Evolutionary conservation across 2,113 vertebrate species (phyloP), one percentile per base, ranked within the genome.

Genomic region (Ptilonorhynchus violaceus): DNA sequence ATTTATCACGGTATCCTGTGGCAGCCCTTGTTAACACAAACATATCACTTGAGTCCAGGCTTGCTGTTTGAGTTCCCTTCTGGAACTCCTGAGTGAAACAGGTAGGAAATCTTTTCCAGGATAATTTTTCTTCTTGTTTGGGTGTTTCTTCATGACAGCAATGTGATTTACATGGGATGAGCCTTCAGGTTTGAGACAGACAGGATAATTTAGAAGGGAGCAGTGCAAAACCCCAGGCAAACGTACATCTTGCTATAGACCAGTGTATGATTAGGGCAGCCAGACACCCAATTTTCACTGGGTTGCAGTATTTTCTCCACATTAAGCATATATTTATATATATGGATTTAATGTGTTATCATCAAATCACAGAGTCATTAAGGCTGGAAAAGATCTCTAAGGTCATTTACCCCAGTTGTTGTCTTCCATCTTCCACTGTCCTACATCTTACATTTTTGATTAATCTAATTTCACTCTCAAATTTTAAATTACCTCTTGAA

Each of bases 281-380:
- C 18, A 85, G 25, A 53, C n/a, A 74, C 1, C 4, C 7, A 74
- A 24, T 3, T 63, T 78, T 53, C 39, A 63, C 21, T 39, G 13
- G 1, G 4, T 39, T 87, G 2, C 4, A 44, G 4, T 30, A 52
- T 39, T 62, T 82, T 88, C 31, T 75, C 5, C 39, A 49, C 10
- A 21, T 50, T 46, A 59, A 75, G 6, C 0, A 0, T 35, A 47
- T 13, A 42, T 52, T 64, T 1, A 0, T 55, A 69, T 16, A 13
- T 27, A 42, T 30, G 2, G 46, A 24, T 75, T 50, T 60, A 39
- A 30, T 27, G 23, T n/a, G 11, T 18, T 22, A 37, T 39, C 11
- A 6, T 41, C 53, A 39, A 76, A 35, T 53, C 11, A 31, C 8
- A 47, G 31, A 47, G 11, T 31, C 0, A 0, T 47, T 62, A 62